phyloP scores from a whole-genome alignment of 2,113 vertebrate genomes.

The Mystacornis crossleyi region DNA sequence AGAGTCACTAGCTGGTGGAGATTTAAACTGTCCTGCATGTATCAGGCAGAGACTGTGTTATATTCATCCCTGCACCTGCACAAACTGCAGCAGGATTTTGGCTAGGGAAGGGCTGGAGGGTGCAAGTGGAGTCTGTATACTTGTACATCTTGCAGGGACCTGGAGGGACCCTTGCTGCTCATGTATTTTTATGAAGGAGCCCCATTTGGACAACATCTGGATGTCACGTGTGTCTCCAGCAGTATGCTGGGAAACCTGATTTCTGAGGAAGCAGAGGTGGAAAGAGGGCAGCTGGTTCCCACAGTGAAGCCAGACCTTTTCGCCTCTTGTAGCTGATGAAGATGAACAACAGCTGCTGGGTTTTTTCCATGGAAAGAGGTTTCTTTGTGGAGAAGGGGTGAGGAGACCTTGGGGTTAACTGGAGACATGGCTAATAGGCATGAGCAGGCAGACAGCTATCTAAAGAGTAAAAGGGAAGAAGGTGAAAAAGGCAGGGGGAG shows the following conservation, averaged over 20 bases:
- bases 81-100: not conserved
- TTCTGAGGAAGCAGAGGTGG: constrained; percentile 8
- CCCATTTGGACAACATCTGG: not conserved
- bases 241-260: not conserved
- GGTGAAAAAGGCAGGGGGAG: not conserved
- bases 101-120: not conserved
- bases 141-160: not conserved
- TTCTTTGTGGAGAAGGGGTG: not conserved
- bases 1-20: not conserved
- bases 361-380: not conserved
- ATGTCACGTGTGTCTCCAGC: not conserved
- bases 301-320: not conserved
- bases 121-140: not conserved
- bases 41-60: not conserved
- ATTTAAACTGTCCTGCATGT: rapidly evolving
- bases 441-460: not conserved
- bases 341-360: constrained; percentile 2
- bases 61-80: not conserved
- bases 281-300: constrained; percentile 18
- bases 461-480: not conserved
- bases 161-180: not conserved
- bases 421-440: not conserved
- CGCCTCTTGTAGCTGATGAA: not conserved
- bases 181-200: not conserved
- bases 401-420: not conserved